Conservation (phyloP, 2,888 invertebrate genomes). For the Ochropleura plecta region DNA sequence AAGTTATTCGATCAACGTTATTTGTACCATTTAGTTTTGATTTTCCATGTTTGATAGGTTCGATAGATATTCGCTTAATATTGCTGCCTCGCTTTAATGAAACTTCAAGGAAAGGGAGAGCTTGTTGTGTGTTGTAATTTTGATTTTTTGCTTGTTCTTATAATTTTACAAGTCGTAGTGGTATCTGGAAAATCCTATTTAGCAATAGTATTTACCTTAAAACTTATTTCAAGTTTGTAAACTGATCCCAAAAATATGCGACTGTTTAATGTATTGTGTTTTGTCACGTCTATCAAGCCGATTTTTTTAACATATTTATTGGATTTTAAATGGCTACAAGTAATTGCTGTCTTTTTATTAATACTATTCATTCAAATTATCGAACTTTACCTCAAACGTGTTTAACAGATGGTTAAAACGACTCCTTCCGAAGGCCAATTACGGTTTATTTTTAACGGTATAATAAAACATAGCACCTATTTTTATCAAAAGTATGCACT, state of each 20-base stretch:
- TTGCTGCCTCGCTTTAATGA: constrained; percentile 17
- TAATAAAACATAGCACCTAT: background rate
- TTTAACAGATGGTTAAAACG: background rate
- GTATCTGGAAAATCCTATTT: background rate
- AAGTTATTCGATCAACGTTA: background rate
- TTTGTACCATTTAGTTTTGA: background rate
- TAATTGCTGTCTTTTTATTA: constrained; percentile 3
- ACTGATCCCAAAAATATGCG: constrained; percentile 79
- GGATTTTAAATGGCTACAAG: constrained; percentile 2
- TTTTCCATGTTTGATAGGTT: background rate
- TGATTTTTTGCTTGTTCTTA: constrained; percentile 5
- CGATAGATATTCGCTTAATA: constrained; percentile 18
- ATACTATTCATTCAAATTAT: background rate
- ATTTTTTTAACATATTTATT: constrained; percentile 1
- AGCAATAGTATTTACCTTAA: background rate
- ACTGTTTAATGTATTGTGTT: constrained; percentile 7
- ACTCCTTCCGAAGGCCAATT: background rate
- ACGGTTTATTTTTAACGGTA: background rate
- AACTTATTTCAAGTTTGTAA: constrained; percentile 71
- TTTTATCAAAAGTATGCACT: constrained; percentile 10
- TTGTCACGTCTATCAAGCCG: background rate
- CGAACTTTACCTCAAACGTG: background rate
- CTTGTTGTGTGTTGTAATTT: constrained; percentile 18
- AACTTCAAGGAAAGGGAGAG: constrained; percentile 5
- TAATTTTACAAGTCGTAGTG: background rate